Evolutionary conservation across 2,888 invertebrate species (phyloP).

Genomic region (Agrilus mali): DNA sequence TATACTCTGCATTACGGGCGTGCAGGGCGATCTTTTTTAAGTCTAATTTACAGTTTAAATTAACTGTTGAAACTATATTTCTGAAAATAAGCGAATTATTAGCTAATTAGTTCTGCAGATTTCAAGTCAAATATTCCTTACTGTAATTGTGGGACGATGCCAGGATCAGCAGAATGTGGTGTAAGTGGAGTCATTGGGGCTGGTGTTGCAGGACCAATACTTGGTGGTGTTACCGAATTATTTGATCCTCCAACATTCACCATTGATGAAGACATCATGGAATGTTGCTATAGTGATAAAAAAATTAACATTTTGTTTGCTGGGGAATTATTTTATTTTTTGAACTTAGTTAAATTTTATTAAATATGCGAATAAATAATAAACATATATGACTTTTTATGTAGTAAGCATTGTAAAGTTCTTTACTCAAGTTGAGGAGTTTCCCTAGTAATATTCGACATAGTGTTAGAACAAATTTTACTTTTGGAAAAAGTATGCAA

Average conservation of each 20-base stretch:
- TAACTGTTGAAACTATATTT: slow-evolving; percentile 97
- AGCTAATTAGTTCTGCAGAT: not conserved
- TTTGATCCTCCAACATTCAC: slow-evolving; percentile 50
- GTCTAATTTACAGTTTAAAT: slow-evolving; percentile 87
- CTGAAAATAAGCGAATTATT: slow-evolving; percentile 38
- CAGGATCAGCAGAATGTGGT: slow-evolving; percentile 84
- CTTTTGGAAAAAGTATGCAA: no score
- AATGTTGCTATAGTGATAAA: slow-evolving; percentile 52
- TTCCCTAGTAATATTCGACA: no score
- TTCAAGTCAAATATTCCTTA: slow-evolving; percentile 32
- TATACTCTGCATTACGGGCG: slow-evolving; percentile 97
- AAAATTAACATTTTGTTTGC: not conserved
- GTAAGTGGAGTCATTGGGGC: slow-evolving; percentile 82
- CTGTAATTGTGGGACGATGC: slow-evolving; percentile 88
- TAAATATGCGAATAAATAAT: no score
- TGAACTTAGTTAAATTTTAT: no score
- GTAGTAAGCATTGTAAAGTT: no score
- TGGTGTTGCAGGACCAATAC: slow-evolving; percentile 61
- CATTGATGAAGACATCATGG: slow-evolving; percentile 64
- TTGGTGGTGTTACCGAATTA: slow-evolving; percentile 46
- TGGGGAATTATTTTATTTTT: not conserved
- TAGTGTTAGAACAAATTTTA: no score
- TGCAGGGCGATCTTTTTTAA: slow-evolving; percentile 94
- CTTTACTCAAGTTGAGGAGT: no score
- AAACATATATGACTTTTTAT: no score